A percentile compares a stretch with the other conserved stretches of the same genome.
Evolutionary conservation across 1,140 invertebrate species (phyloP).

Genomic region (Pseudomyrmex sp.): DNA sequence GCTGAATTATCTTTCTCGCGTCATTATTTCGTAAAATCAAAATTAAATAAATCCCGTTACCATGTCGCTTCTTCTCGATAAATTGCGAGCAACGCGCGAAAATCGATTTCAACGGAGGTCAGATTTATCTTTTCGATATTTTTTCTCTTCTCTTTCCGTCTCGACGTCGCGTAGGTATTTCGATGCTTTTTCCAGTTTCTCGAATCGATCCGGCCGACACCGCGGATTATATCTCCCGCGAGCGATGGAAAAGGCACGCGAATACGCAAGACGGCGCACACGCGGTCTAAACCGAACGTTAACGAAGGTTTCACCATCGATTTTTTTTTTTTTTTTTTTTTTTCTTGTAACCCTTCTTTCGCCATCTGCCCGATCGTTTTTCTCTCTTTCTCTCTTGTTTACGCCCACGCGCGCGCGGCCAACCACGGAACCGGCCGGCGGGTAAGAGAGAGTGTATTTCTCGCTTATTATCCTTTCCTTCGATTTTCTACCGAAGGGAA

Average conservation of each 20-base stretch:
- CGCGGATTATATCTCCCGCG: constrained; percentile 26
- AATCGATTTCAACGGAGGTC: no score
- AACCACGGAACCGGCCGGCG: constrained; percentile 73
- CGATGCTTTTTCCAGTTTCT: constrained; percentile 36
- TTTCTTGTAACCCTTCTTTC: constrained; percentile 31
- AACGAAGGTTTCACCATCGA: constrained; percentile 71
- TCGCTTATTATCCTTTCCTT: constrained; percentile 84
- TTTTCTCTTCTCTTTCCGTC: not conserved
- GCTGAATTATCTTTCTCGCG: not conserved
- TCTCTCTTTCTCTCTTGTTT: constrained; percentile 59
- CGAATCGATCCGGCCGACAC: constrained; percentile 53
- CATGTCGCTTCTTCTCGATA: not conserved
- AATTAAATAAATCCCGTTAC: no score
- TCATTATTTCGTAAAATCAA: not conserved
- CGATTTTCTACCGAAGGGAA: constrained; percentile 78
- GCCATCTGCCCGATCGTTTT: constrained; percentile 4
- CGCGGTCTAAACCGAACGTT: constrained; percentile 62
- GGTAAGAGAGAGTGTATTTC: constrained; percentile 80
- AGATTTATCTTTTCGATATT: no score
- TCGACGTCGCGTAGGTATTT: not conserved
- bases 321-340: constrained; percentile 53
- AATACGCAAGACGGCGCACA: constrained; percentile 34
- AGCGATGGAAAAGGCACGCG: constrained; percentile 57
- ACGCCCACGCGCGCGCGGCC: constrained; percentile 77
- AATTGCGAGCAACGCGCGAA: not conserved